Base-by-base conservation (phyloP, 2,113 vertebrate species). In the Ciconia boyciana region DNA sequence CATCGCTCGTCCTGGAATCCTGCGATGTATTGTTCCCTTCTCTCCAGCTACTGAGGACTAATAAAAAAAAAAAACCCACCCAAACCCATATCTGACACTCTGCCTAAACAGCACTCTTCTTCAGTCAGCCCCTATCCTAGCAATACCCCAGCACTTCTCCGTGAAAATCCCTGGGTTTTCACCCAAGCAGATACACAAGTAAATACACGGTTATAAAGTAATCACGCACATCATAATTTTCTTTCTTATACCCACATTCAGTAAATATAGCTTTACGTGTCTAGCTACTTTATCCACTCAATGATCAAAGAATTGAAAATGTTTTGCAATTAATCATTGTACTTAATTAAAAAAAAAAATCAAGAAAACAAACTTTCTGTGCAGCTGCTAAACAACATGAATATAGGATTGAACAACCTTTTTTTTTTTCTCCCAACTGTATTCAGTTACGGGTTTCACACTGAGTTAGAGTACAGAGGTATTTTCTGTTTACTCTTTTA, bases 1-100 rank as follows among this genome's bases (percentile, higher is more conserved):
- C 75, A 25, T 7, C 52, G 2, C 4, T 28, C 14, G 19, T n/a
- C 17, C 76, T 12, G 64, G 62, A 16, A 8, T 8, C 43, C 72
- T 29, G 29, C 16, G 3, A 9, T 8, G 8, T 11, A 13, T 0
- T 2, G 2, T 1, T 49, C 54, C 20, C 43, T 28, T 41, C 36
- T 13, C 26, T 26, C 51, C 57, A 18, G 61, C 32, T 62, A 8
- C 44, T 4, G 57, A 28, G 43, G 29, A 31, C 17, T 28, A 28
- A 3, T 2, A n/a, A 34, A 9, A 16, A 16, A 41, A 36, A 6
- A 7, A 39, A 39, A 39, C 7, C 2, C 39, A 65, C 17, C 4
- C 32, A 28, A 39, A 26, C 22, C 29, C 39, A 6, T 13, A 54
- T 39, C 70, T 29, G 54, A 13, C 9, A 6, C 48, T 16, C n/a